phyloP scores from a whole-genome alignment of 2,113 vertebrate genomes.

The Malaclemys terrapin region DNA sequence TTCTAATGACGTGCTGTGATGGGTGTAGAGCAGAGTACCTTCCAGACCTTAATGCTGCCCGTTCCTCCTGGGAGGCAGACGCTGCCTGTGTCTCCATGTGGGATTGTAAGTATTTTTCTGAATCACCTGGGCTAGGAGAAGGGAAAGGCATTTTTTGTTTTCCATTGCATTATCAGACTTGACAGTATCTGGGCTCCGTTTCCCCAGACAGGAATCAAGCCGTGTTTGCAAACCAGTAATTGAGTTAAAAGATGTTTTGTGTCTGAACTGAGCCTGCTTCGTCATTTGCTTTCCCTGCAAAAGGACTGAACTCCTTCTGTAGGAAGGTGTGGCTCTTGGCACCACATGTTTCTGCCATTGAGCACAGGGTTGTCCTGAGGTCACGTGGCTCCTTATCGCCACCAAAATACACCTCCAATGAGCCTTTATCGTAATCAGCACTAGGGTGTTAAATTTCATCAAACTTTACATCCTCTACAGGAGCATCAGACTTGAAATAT shows the following conservation, averaged over 20 bases:
- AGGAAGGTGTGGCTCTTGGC: accelerated
- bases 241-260: slow-evolving; percentile 64
- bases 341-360: background rate
- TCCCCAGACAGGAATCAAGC: slow-evolving; percentile 42
- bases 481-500: slow-evolving; percentile 48
- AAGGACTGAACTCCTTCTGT: background rate
- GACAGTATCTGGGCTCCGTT: slow-evolving; percentile 67
- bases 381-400: slow-evolving; percentile 50
- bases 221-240: slow-evolving; percentile 63
- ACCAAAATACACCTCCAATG: slow-evolving; percentile 14
- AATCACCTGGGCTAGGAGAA: slow-evolving; percentile 26
- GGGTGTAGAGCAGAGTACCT: slow-evolving; percentile 76
- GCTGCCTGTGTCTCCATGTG: slow-evolving; percentile 5
- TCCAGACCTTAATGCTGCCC: slow-evolving; percentile 76
- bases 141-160: background rate
- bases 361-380: background rate
- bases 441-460: slow-evolving; percentile 51
- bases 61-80: slow-evolving; percentile 56
- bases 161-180: slow-evolving; percentile 47
- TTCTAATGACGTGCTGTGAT: slow-evolving; percentile 73
- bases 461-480: slow-evolving; percentile 59
- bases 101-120: background rate
- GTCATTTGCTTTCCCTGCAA: background rate
- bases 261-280: slow-evolving; percentile 45
- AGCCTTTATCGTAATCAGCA: slow-evolving; percentile 34